Evolutionary conservation across 2,113 vertebrate species (phyloP).

Genomic region (Cavia porcellus): DNA sequence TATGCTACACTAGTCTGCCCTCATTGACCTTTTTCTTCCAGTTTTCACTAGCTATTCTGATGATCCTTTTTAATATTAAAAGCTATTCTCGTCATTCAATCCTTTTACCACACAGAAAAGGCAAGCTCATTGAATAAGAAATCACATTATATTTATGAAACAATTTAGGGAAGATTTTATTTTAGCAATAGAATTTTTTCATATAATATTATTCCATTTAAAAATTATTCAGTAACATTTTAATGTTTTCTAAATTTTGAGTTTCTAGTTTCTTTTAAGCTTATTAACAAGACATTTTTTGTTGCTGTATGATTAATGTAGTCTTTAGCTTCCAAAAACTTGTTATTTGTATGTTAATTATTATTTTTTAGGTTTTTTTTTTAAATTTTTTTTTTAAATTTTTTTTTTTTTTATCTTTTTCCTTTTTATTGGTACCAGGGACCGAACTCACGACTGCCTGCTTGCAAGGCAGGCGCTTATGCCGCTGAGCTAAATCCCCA

Average conservation of each 20-base stretch:
- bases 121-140: background rate
- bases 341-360: conserved; percentile 8
- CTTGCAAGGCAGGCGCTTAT: too few species aligned
- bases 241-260: background rate
- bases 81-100: background rate
- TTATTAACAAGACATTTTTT: conserved; percentile 14
- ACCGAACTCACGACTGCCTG: too few species aligned
- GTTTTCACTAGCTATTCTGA: background rate
- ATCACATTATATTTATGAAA: conserved; percentile 1
- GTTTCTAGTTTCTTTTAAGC: background rate
- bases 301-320: background rate
- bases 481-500: too few species aligned
- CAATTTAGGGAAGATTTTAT: background rate
- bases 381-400: too few species aligned
- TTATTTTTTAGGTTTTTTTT: too few species aligned
- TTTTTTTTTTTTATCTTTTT: too few species aligned
- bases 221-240: background rate
- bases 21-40: background rate
- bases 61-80: conserved; percentile 32
- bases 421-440: too few species aligned
- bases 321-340: background rate
- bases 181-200: background rate
- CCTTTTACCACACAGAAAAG: background rate
- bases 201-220: background rate
- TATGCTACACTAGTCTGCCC: background rate